phyloP scores from a whole-genome alignment of 2,888 invertebrate species.

The Scotopteryx bipunctaria region DNA sequence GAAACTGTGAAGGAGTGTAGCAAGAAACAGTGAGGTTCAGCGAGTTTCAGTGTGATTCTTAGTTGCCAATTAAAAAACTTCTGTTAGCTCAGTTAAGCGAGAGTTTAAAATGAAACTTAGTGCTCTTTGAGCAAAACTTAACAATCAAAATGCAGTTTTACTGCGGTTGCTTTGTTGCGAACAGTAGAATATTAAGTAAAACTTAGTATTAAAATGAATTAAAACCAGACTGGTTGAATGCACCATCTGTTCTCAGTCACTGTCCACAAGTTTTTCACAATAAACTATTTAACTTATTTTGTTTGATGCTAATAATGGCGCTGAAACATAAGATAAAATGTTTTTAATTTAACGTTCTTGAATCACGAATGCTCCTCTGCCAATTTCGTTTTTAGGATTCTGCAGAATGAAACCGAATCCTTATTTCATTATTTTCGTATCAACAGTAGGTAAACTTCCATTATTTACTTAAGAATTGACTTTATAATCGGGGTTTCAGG shows the following conservation, averaged over 20 bases:
- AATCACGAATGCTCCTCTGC: not conserved
- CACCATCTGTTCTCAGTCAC: constrained; percentile 13
- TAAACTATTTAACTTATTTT: constrained; percentile 4
- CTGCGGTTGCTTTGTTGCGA: constrained; percentile 23
- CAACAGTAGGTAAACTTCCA: too few species aligned
- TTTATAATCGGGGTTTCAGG: too few species aligned
- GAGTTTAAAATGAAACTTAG: constrained; percentile 14
- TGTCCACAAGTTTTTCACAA: constrained; percentile 1
- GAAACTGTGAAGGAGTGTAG: too few species aligned
- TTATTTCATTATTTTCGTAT: too few species aligned
- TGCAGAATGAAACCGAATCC: too few species aligned
- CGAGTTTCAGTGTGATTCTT: not conserved
- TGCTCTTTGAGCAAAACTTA: constrained; percentile 14
- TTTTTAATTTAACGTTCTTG: not conserved
- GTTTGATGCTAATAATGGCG: not conserved
- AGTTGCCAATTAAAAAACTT: constrained; percentile 15
- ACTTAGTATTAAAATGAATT: constrained; percentile 21
- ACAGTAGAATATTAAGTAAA: constrained; percentile 14
- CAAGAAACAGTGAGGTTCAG: not conserved
- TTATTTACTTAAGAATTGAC: too few species aligned
- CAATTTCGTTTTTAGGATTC: too few species aligned
- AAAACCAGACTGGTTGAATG: constrained; percentile 19
- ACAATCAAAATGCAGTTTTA: constrained; percentile 23
- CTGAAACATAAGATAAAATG: constrained; percentile 3
- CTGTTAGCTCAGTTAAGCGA: constrained; percentile 10